Evolutionary conservation across 2,797 vertebrate genomes (phyloP).

Genomic region (Gambelia wislizenii): DNA sequence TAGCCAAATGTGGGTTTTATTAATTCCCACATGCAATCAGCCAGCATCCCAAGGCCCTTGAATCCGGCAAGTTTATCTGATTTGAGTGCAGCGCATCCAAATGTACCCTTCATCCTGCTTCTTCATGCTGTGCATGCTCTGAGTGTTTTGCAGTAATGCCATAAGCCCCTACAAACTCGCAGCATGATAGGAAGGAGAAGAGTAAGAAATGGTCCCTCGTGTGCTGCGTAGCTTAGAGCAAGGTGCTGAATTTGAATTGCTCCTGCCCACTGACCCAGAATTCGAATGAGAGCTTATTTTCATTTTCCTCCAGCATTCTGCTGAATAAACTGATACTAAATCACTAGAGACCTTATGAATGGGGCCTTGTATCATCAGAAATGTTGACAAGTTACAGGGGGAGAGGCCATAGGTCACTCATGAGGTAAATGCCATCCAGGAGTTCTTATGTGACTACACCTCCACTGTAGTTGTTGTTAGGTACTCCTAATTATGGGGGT

Average conservation of each 20-base stretch:
- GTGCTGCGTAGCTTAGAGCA: slow-evolving; percentile 58
- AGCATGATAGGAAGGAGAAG: slow-evolving; percentile 67
- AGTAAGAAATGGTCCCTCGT: slow-evolving; percentile 50
- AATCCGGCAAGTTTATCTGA: slow-evolving; percentile 70
- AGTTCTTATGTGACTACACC: neutral
- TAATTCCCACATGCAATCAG: slow-evolving; percentile 68
- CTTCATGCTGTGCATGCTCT: slow-evolving; percentile 70
- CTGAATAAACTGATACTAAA: slow-evolving; percentile 32
- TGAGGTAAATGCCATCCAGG: neutral
- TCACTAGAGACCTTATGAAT: slow-evolving; percentile 17
- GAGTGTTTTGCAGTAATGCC: slow-evolving; percentile 67
- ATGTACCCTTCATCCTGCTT: slow-evolving; percentile 67
- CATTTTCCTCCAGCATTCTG: slow-evolving; percentile 25
- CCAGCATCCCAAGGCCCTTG: slow-evolving; percentile 61
- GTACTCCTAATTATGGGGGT: neutral
- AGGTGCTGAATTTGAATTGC: slow-evolving; percentile 67
- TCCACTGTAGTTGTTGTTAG: neutral
- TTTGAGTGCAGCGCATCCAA: slow-evolving; percentile 65
- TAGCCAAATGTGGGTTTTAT: slow-evolving; percentile 67
- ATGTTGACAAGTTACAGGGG: slow-evolving; percentile 1
- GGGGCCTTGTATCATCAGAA: slow-evolving; percentile 2
- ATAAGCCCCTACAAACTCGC: slow-evolving; percentile 70
- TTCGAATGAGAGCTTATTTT: slow-evolving; percentile 53
- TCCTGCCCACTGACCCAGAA: slow-evolving; percentile 60
- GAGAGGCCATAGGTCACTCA: neutral